Percentiles rank a stretch among this genome's conserved stretches.
phyloP scores from a whole-genome alignment of 2,888 invertebrate genomes.

The Cataglyphis rosenhaueri region DNA sequence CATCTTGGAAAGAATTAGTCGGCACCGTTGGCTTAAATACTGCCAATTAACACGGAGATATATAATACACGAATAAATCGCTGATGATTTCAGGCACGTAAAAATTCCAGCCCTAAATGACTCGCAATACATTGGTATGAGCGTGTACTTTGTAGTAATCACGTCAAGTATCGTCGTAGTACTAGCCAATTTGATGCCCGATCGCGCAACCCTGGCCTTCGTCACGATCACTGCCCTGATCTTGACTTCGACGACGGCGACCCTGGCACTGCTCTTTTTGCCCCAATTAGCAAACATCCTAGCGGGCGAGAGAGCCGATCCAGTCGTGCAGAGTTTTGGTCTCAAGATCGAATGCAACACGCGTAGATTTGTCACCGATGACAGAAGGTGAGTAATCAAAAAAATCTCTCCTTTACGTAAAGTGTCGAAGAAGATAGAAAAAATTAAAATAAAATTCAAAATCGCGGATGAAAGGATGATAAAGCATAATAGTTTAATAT shows the following conservation, averaged over 20 bases:
- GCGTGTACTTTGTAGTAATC: slow-evolving; percentile 96
- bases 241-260: slow-evolving; percentile 94
- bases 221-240: slow-evolving; percentile 94
- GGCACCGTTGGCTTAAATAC: not conserved
- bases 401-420: not conserved
- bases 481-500: slow-evolving; percentile 5
- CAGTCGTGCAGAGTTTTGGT: slow-evolving; percentile 95
- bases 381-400: slow-evolving; percentile 87
- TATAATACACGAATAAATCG: slow-evolving; percentile 14
- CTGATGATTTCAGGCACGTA: slow-evolving; percentile 88
- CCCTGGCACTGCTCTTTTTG: slow-evolving; percentile 93
- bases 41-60: not conserved
- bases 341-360: slow-evolving; percentile 96
- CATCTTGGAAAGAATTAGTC: not conserved
- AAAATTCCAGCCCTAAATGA: slow-evolving; percentile 97
- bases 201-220: slow-evolving; percentile 92
- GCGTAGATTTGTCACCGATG: slow-evolving; percentile 93
- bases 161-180: slow-evolving; percentile 95
- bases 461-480: not conserved
- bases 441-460: slow-evolving; percentile 30
- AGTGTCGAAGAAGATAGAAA: not conserved
- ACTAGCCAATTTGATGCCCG: slow-evolving; percentile 94
- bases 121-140: slow-evolving; percentile 97
- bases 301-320: slow-evolving; percentile 90
- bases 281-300: slow-evolving; percentile 93